Evolutionary conservation across 2,113 vertebrate species (phyloP), one percentile per base, ranked within the genome.

Genomic region (Gallinago undulata): DNA sequence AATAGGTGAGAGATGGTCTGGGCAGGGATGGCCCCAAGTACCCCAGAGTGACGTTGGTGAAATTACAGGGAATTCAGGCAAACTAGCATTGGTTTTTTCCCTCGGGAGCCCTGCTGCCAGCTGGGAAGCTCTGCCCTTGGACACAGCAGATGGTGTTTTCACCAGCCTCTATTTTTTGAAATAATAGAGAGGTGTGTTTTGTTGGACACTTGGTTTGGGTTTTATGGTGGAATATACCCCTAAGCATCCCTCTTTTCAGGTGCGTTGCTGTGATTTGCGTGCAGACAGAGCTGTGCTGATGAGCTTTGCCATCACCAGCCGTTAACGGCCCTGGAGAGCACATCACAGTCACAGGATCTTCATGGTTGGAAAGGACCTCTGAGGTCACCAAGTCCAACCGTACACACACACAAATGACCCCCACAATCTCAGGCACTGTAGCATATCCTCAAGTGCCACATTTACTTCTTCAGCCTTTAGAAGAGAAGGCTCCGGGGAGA

Each of bases 121-220:
- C 1, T 10, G 64, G 4, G 19, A 8, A 15, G 7, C 41, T 5
- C 77, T 24, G 18, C 37, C 56, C 31, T 43, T 6, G 35, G 63
- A 19, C 21, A 1, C 2, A 4, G 27, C 0, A 3, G 50, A 2
- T 27, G 7, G 7, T 9, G 41, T 1, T 21, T 53, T 39, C 50
- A 33, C 59, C 59, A 33, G 35, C 35, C 13, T 50, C 24, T 51
- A 14, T 0, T 53, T 81, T 81, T 7, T 31, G 27, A 4, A 18
- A 19, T 1, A 2, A 16, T 8, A 10, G 41, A 22, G 43, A 19
- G 10, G 27, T 25, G 21, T 59, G 4, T 0, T 66, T 43, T 33
- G 0, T 2, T 6, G 59, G 80, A 0, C 53, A 1, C 7, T 66
- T 12, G 17, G 8, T 5, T 41, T 39, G 64, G 17, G 33, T 0